Percentiles rank a stretch among this genome's conserved stretches.
Conservation (phyloP, 1,140 invertebrate genomes). For the Drosophila gunungcola region DNA sequence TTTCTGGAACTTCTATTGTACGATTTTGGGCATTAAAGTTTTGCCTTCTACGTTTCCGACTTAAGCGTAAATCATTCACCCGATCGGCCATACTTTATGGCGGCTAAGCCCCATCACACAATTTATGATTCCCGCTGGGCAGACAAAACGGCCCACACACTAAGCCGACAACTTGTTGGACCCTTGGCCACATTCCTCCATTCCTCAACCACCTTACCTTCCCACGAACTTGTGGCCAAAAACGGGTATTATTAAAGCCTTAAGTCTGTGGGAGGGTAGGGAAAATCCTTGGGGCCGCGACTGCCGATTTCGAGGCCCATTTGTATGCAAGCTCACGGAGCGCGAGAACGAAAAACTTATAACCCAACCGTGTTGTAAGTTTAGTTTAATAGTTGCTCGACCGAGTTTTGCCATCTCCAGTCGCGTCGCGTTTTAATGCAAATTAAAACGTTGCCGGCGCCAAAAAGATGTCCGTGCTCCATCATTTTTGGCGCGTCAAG, state of each 20-base stretch:
- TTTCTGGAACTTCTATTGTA: neutral
- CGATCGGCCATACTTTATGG: conserved; percentile 37
- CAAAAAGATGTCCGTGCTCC: conserved; percentile 61
- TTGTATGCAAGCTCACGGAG: conserved; percentile 71
- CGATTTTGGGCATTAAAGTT: neutral
- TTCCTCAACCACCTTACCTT: neutral
- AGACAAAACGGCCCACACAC: conserved; percentile 58
- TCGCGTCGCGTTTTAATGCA: conserved; percentile 74
- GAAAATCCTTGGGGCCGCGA: conserved; percentile 10
- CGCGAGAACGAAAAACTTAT: conserved; percentile 61
- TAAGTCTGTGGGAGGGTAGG: conserved; percentile 17
- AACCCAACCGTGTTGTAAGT: conserved; percentile 64
- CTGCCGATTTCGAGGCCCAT: conserved; percentile 45
- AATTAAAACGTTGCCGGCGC: conserved; percentile 72
- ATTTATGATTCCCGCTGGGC: conserved; percentile 56
- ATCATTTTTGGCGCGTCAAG: conserved; percentile 57
- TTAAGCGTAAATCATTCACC: conserved; percentile 37
- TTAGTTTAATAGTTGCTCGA: conserved; percentile 75
- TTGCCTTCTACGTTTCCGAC: neutral
- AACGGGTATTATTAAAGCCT: conserved; percentile 56
- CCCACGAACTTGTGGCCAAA: conserved; percentile 65
- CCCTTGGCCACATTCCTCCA: conserved; percentile 15
- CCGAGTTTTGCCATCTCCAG: conserved; percentile 43
- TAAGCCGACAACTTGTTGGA: conserved; percentile 74
- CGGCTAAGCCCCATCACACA: conserved; percentile 37